Conservation (phyloP, 1,140 invertebrate species). For the Drosophila suzukii region DNA sequence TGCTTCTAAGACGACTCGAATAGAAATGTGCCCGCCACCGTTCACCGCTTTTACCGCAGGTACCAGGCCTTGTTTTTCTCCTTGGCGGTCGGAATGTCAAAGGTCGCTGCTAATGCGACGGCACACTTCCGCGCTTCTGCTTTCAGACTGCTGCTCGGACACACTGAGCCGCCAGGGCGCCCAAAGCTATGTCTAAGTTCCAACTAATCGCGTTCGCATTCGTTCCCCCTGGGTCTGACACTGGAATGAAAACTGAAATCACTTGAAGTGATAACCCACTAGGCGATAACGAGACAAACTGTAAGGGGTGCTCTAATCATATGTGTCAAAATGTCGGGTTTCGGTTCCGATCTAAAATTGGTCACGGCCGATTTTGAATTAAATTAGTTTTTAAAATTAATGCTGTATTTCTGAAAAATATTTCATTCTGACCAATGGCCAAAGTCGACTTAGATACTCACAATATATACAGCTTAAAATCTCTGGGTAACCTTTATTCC, state of each 20-base stretch:
- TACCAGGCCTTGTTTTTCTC: background rate
- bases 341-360: slow-evolving; percentile 50
- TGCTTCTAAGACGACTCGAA: slow-evolving; percentile 6
- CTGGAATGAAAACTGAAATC: slow-evolving; percentile 9
- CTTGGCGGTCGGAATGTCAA: slow-evolving; percentile 9
- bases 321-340: slow-evolving; percentile 67
- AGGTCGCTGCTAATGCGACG: slow-evolving; percentile 29
- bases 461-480: background rate
- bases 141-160: slow-evolving; percentile 16
- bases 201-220: slow-evolving; percentile 63
- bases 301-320: slow-evolving; percentile 39
- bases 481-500: slow-evolving; percentile 8
- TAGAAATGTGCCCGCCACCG: slow-evolving; percentile 16
- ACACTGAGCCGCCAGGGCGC: background rate
- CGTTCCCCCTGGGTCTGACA: slow-evolving; percentile 18
- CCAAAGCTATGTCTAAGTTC: slow-evolving; percentile 31
- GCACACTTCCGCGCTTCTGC: slow-evolving; percentile 51
- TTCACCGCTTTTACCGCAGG: background rate
- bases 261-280: slow-evolving; percentile 26
- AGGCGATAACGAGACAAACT: slow-evolving; percentile 11
- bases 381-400: slow-evolving; percentile 10
- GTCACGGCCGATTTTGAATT: slow-evolving; percentile 60
- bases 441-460: background rate
- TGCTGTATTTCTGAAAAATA: background rate
- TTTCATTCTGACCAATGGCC: background rate